Base-by-base conservation (phyloP, 2,888 invertebrate genomes). In the Limnephilus auricula region DNA sequence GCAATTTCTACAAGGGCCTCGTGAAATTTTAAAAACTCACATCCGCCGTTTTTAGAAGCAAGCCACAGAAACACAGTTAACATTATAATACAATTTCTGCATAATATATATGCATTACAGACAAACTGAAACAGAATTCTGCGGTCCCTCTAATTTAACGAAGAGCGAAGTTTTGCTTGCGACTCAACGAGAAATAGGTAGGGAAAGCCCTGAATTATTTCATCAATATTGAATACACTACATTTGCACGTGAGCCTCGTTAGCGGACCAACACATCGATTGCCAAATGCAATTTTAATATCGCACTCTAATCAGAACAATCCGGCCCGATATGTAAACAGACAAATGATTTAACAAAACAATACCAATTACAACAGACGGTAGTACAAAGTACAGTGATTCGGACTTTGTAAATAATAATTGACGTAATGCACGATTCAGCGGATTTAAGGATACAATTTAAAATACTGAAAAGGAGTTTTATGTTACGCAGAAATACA, bases 261-360 rank as follows among this genome's bases (percentile, higher is more conserved):
- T 78, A 32, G 65, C 40, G 78, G 13, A 9, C 84, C 37, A 78
- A 32, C 90, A 40, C 84, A 90, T 90, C 37, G 90, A 90, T 90
- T 84, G 34, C 37, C 25, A 34, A 90, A 90, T 90, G 31, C 65
- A 90, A 90, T 82, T 89, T 90, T 84, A 84, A 90, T 90, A 90
- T 83, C 31, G 32, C 89, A 89, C 82, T 82, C 79, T 45, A 34
- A 86, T 86, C 30, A 37, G 37, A 65, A 65, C 85, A 40, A 40
- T 37, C 45, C 84, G 25, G 84, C 30, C n/a, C n/a, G n/a, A 25
- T 32, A 87, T 10, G 50, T n/a, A 40, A 15, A 86, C 40, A 45
- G 65, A 65, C n/a, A 65, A 25, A 25, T 65, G 65, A 65, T 65
- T 65, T 65, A n/a, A 6, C 65, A 65, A 25, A 65, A 65, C 25